Percentiles rank a stretch among this genome's conserved stretches.
These are phyloP conservation scores for Penaeus japonicus DNA, from an alignment of 1,140 invertebrate genomes.

Conservation along the genomic window DNA sequence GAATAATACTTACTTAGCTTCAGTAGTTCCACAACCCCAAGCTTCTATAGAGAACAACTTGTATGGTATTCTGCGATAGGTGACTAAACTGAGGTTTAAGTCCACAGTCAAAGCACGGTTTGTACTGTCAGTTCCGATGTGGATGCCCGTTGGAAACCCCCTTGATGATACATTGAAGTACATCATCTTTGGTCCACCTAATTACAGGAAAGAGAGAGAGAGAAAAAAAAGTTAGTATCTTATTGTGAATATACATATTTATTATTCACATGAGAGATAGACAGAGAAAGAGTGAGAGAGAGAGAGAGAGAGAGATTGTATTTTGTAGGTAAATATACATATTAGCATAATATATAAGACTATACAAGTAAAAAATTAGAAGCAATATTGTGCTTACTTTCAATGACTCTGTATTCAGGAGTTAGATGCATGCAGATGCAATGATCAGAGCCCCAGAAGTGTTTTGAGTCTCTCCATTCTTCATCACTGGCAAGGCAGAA, in stretches of 20 bases:
- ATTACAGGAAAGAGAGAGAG: slow-evolving; percentile 57
- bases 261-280: background rate
- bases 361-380: slow-evolving; percentile 20
- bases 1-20: slow-evolving; percentile 64
- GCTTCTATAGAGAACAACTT: slow-evolving; percentile 75
- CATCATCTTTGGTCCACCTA: slow-evolving; percentile 80
- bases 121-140: slow-evolving; percentile 80
- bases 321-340: too few relatives aligned
- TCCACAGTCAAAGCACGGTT: slow-evolving; percentile 78
- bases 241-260: too few relatives aligned
- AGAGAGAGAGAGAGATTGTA: too few relatives aligned
- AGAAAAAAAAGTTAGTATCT: background rate
- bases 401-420: slow-evolving; percentile 74
- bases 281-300: too few relatives aligned
- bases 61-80: slow-evolving; percentile 72
- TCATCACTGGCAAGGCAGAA: slow-evolving; percentile 80
- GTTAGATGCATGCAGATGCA: slow-evolving; percentile 79
- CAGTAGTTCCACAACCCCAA: slow-evolving; percentile 76
- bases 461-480: slow-evolving; percentile 86
- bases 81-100: slow-evolving; percentile 74
- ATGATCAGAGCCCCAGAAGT: slow-evolving; percentile 83
- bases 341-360: background rate
- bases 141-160: slow-evolving; percentile 83
- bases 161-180: slow-evolving; percentile 84
- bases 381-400: slow-evolving; percentile 64